phyloP scores from a whole-genome alignment of 2,113 vertebrate genomes.

The Antennarius striatus region DNA sequence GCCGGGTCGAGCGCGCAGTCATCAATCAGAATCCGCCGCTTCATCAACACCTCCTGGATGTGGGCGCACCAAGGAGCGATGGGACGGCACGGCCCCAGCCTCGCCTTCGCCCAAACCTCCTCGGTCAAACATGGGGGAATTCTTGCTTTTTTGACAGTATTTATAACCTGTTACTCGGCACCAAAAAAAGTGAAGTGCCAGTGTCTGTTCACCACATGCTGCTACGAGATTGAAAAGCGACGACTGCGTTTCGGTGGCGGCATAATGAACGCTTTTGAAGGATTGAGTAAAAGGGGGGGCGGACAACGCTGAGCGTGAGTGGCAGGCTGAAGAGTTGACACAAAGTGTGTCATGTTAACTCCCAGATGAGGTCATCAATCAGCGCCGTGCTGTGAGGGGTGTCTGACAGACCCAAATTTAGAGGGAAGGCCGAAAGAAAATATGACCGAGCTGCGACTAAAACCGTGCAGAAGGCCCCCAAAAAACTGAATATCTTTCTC shows the following conservation, averaged over 20 bases:
- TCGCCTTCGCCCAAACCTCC: slow-evolving; percentile 23
- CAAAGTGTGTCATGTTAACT: slow-evolving; percentile 73
- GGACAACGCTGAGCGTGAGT: neutral
- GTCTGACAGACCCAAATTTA: slow-evolving; percentile 67
- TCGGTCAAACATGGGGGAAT: slow-evolving; percentile 8
- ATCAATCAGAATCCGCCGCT: slow-evolving; percentile 67
- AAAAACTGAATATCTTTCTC: slow-evolving; percentile 5
- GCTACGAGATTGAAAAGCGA: slow-evolving; percentile 24
- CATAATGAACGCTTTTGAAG: slow-evolving; percentile 24
- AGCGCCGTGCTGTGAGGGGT: slow-evolving; percentile 30
- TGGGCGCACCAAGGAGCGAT: slow-evolving; percentile 49
- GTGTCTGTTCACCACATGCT: slow-evolving; percentile 49
- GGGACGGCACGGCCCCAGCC: slow-evolving; percentile 16
- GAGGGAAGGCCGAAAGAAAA: slow-evolving; percentile 18
- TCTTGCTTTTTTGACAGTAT: slow-evolving; percentile 25
- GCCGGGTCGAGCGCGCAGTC: slow-evolving; percentile 36
- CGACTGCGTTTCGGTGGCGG: slow-evolving; percentile 3
- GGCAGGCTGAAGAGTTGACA: slow-evolving; percentile 52
- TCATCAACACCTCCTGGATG: slow-evolving; percentile 47
- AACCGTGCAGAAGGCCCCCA: slow-evolving; percentile 6
- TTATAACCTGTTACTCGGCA: slow-evolving; percentile 35
- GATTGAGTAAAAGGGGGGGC: slow-evolving; percentile 18
- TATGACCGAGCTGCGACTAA: slow-evolving; percentile 22
- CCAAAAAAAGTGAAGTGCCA: slow-evolving; percentile 19
- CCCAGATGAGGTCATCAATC: slow-evolving; percentile 80